Base-by-base conservation (phyloP, 2,888 invertebrate species). In the Drosophila niveifrons region DNA sequence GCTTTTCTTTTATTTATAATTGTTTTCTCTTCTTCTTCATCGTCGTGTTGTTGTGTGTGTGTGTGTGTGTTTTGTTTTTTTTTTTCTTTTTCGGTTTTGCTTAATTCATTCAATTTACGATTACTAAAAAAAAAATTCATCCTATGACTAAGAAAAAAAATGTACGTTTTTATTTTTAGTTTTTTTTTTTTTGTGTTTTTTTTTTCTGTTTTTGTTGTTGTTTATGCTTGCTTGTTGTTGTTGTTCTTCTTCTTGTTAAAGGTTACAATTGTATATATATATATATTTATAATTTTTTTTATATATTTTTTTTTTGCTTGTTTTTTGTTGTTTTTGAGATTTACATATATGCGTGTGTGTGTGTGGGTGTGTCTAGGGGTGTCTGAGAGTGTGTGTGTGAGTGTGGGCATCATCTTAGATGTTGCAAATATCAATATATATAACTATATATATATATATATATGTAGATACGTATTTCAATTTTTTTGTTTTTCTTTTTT, bases 71-170 rank as follows among this genome's bases (percentile, higher is more conserved):
- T n/a, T n/a, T n/a, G n/a, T n/a, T n/a, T 51, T 58, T 65, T 53
- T 55, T 7, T 44, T 15, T 48, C 7, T 48, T 66, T 75, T 47
- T 28, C 53, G 36, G n/a, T 62, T 75, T 56, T 63, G 13, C 73
- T 80, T 75, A 70, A 39, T 57, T 63, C 44, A 76, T 55, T 76
- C 63, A 48, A 70, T 72, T 88, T 88, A 85, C 66, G 86, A 68
- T 78, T 84, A 88, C 82, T 85, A 83, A 86, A 89, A 89, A 89
- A 88, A 89, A 89, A 70, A 63, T 55, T 75, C 79, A 71, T 73
- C 88, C 82, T 83, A 88, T 63, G 88, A 71, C 89, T 83, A 83
- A 87, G 82, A 83, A 84, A 89, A 83, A 84, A 89, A 84, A 82
- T 68, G 43, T 66, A 64, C 63, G 59, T 69, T 72, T 72, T 48